Conservation (phyloP, 1,140 invertebrate genomes). For the Leptopilina boulardi region DNA sequence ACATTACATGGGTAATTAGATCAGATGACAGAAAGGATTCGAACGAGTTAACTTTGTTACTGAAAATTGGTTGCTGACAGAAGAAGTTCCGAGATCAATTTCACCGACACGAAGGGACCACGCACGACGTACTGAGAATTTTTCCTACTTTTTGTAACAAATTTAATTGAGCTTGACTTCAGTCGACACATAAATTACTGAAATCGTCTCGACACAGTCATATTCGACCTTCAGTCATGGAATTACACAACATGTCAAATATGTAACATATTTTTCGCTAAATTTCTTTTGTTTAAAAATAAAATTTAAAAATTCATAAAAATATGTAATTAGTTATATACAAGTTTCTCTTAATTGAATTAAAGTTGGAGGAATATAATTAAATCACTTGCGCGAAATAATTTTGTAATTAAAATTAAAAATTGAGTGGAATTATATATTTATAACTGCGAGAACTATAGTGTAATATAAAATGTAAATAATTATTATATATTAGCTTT, state of each 20-base stretch:
- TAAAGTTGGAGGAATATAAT: background rate
- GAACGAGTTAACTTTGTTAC: constrained; percentile 52
- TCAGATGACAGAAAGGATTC: constrained; percentile 38
- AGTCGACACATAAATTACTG: constrained; percentile 70
- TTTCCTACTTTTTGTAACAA: constrained; percentile 63
- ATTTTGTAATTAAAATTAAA: constrained; percentile 29
- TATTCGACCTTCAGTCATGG: background rate
- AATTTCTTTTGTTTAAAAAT: background rate
- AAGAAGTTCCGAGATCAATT: constrained; percentile 43
- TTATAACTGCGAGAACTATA: constrained; percentile 20
- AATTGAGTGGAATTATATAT: constrained; percentile 16
- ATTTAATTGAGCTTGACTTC: constrained; percentile 70
- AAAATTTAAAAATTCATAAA: background rate
- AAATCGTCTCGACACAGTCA: constrained; percentile 41
- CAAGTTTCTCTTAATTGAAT: background rate
- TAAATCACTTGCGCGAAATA: background rate
- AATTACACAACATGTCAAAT: background rate
- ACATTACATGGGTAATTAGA: background rate
- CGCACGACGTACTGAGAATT: constrained; percentile 74
- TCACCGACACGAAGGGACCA: constrained; percentile 61
- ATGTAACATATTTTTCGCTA: background rate
- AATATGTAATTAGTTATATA: background rate
- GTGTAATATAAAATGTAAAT: constrained; percentile 19
- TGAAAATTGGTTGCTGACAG: constrained; percentile 57
- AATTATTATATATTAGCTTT: constrained; percentile 1